Percentiles rank a stretch among this genome's conserved stretches.
Conservation (phyloP, 2,888 invertebrate genomes). For the Lepidonotus clava region DNA sequence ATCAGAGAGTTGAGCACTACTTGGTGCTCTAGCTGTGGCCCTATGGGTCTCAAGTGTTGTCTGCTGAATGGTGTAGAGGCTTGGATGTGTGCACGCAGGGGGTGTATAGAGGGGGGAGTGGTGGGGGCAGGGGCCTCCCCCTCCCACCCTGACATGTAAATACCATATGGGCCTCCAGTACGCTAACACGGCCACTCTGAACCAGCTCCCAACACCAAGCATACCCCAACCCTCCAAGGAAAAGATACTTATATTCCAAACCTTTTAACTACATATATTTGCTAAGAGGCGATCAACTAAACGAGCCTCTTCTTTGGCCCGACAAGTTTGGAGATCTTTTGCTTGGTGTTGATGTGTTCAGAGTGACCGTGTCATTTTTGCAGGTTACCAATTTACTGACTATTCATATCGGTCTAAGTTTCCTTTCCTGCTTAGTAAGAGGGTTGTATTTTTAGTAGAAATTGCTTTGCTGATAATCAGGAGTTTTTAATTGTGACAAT, state of each 20-base stretch:
- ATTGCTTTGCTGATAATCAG: conserved; percentile 40
- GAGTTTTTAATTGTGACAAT: conserved; percentile 17
- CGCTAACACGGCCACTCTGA: not conserved
- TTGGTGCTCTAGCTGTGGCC: no score
- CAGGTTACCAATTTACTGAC: not conserved
- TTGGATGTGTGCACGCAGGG: conserved; percentile 49
- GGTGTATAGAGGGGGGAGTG: not conserved
- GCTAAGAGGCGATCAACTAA: no score
- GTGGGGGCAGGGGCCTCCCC: not conserved
- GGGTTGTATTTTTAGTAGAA: conserved; percentile 1
- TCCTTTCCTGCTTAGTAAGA: not conserved
- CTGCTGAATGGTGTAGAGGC: conserved; percentile 42
- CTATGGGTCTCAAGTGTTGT: not conserved
- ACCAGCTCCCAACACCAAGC: not conserved
- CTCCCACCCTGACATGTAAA: not conserved
- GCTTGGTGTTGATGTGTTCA: not conserved
- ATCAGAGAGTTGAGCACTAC: no score
- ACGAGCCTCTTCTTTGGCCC: no score
- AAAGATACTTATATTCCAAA: not conserved
- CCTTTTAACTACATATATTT: not conserved
- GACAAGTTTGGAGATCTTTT: no score
- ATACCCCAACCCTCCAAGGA: not conserved
- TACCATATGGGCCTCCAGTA: not conserved
- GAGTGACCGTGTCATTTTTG: not conserved
- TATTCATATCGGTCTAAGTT: not conserved